phyloP scores from a whole-genome alignment of 92 coral and sea anemone genomes.

The Phenganax stokvisi region DNA sequence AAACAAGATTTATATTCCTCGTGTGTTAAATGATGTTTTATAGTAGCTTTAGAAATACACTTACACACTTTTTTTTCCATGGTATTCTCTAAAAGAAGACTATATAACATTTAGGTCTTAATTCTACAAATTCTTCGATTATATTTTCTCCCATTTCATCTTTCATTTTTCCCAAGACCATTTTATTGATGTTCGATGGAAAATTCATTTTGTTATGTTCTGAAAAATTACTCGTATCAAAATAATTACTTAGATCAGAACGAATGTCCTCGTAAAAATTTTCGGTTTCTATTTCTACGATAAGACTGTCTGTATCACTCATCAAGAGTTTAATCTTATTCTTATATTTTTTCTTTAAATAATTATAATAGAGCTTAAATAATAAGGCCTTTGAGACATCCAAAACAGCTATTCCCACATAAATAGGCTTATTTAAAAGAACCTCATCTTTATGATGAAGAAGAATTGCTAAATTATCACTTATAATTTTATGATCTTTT shows the following conservation, averaged over 20 bases:
- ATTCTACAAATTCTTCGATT: background rate
- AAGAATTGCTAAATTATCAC: background rate
- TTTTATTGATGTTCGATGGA: background rate
- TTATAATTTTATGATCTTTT: background rate
- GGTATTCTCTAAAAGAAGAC: background rate
- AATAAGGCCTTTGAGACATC: background rate
- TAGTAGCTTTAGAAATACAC: background rate
- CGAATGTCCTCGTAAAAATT: background rate
- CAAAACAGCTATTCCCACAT: background rate
- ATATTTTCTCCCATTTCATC: background rate
- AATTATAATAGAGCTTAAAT: background rate
- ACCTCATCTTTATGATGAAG: background rate
- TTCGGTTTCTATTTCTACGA: background rate
- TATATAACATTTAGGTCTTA: background rate
- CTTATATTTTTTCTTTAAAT: background rate
- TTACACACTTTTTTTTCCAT: background rate
- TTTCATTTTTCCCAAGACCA: background rate
- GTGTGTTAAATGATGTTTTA: background rate
- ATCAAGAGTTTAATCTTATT: background rate
- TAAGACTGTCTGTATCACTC: constrained; percentile 10
- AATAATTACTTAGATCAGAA: background rate
- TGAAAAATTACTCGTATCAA: too few species aligned
- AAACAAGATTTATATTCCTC: too few species aligned
- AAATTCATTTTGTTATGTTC: background rate
- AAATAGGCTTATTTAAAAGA: background rate